Conservation (phyloP, 2,797 vertebrate species). For the Astyanax mexicanus region DNA sequence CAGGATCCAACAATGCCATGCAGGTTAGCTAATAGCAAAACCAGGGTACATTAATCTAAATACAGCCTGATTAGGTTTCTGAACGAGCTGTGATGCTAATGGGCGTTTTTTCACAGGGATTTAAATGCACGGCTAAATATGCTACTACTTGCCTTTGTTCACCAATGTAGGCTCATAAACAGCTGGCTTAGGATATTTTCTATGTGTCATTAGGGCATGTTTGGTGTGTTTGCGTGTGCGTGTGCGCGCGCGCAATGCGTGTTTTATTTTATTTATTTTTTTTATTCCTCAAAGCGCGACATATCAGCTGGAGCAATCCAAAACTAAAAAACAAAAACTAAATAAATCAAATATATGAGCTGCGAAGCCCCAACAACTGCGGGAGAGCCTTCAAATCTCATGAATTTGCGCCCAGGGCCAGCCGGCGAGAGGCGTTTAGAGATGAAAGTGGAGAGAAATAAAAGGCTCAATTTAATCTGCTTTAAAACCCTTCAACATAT, state of each 20-base stretch:
- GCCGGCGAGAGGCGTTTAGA: constrained; percentile 93
- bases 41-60: neutral
- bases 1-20: neutral
- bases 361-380: constrained; percentile 78
- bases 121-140: neutral
- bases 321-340: constrained; percentile 65
- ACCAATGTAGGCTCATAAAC: constrained; percentile 12
- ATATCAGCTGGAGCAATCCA: constrained; percentile 47
- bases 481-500: constrained; percentile 97
- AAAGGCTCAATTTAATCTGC: constrained; percentile 99
- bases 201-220: constrained; percentile 23
- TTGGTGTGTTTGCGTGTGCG: constrained; percentile 18
- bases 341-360: constrained; percentile 65
- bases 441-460: constrained; percentile 99
- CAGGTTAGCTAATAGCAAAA: neutral
- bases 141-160: neutral
- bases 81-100: neutral
- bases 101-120: neutral
- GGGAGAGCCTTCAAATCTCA: constrained; percentile 80
- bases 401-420: constrained; percentile 94
- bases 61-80: neutral
- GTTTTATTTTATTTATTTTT: too few species aligned
- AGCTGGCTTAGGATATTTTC: constrained; percentile 37
- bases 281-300: constrained; percentile 55
- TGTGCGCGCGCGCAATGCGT: neutral